Evolutionary conservation across 2,113 vertebrate species (phyloP).

Genomic region (Muntiacus muntjak): DNA sequence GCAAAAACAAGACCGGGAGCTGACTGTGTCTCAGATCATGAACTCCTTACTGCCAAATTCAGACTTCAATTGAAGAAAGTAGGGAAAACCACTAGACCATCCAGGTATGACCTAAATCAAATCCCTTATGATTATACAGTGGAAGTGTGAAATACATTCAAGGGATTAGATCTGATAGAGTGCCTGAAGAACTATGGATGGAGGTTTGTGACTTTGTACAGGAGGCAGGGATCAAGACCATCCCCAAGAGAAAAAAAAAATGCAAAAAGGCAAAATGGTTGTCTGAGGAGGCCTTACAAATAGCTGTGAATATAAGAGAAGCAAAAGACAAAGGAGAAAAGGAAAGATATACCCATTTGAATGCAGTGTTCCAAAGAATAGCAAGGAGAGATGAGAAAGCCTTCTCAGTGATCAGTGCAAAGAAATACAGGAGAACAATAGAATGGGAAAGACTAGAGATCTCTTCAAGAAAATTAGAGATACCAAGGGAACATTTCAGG

Average conservation of each 20-base stretch:
- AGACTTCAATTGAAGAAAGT: too few relatives aligned
- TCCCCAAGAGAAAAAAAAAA: not conserved
- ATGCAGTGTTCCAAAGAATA: not conserved
- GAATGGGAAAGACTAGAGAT: not conserved
- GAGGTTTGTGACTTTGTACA: not conserved
- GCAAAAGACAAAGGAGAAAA: not conserved
- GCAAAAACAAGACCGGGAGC: too few relatives aligned
- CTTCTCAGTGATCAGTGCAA: not conserved
- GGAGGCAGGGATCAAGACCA: not conserved
- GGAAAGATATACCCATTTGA: not conserved
- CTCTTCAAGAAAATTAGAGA: not conserved
- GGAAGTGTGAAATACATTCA: too few relatives aligned
- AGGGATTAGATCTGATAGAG: too few relatives aligned
- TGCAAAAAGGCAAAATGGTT: not conserved
- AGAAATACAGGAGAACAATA: not conserved
- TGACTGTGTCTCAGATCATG: too few relatives aligned
- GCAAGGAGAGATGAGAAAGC: not conserved
- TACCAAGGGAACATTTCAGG: not conserved
- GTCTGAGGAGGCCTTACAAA: not conserved
- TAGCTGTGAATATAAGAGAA: not conserved
- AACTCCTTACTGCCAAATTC: too few relatives aligned
- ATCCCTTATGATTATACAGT: too few relatives aligned
- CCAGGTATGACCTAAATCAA: too few relatives aligned
- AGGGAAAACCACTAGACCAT: too few relatives aligned
- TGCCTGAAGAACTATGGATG: too few relatives aligned